Evolutionary conservation across 2,113 vertebrate species (phyloP), one percentile per base, ranked within the genome.

Genomic region (Telmatochromis sp.): DNA sequence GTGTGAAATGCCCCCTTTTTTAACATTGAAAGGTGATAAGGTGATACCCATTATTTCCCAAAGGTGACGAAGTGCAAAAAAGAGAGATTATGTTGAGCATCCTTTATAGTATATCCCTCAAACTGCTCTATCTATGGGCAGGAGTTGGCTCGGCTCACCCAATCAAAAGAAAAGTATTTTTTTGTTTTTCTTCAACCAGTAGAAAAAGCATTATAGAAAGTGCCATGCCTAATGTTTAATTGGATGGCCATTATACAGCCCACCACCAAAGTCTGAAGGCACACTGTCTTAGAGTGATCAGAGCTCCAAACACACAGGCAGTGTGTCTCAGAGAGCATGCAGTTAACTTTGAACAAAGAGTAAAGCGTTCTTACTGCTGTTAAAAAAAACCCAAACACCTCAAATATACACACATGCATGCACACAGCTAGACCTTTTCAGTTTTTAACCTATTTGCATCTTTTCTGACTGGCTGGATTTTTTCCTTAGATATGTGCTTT

Each of bases 321-420:
- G n/a, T 42, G 37, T 73, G 37, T 63, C 17, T 35, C 37, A 45
- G 65, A 73, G 65, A 42, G 13, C 5, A 3, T 65, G 33, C 60
- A 65, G 40, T 73, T 26, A 73, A 28, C 21, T 47, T 26, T 26
- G 21, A 73, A 73, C 40, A 73, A 73, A 45, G 9, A 73, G 9
- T 17, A 47, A 45, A 45, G 14, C 2, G 2, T 21, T 10, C 65
- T 42, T 23, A 15, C 12, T 42, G 40, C 21, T 73, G 23, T 26
- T 45, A 73, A 73, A 37, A 73, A 37, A 1, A 0, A 0, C 0
- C 5, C 15, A 1, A 65, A 63, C 60, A 37, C 17, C 60, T 37
- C 60, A n/a, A 35, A 65, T 37, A 65, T 65, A 37, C 60, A 21
- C 19, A 37, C 1, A 37, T n/a, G 11, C 19, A 65, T 65, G 33